These are phyloP conservation scores for Acanthosepion pharaonis DNA, from an alignment of 2,888 invertebrate genomes.

Conservation along the genomic window DNA sequence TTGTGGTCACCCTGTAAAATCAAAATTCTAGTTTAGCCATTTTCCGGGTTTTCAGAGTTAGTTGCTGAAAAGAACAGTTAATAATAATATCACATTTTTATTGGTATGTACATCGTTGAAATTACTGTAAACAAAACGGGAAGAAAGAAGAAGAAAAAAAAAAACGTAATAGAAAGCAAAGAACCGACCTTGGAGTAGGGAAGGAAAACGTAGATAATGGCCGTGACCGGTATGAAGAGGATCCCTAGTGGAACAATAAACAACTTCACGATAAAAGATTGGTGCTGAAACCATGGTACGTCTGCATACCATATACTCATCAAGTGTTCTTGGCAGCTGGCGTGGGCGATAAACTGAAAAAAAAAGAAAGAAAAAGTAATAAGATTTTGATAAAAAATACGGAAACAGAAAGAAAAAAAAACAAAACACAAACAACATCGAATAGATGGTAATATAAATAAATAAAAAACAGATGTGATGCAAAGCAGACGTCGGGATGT, in stretches of 20 bases:
- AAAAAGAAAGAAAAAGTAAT: background rate
- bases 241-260: conserved; percentile 60
- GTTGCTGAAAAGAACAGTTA: no score
- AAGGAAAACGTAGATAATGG: conserved; percentile 60
- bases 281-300: conserved; percentile 63
- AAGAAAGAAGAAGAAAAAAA: background rate
- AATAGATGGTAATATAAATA: background rate
- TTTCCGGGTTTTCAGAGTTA: no score
- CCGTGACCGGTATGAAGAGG: conserved; percentile 60
- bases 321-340: conserved; percentile 65
- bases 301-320: conserved; percentile 65
- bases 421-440: background rate
- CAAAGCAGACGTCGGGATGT: background rate
- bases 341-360: conserved; percentile 66
- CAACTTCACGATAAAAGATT: conserved; percentile 58
- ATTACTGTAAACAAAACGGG: no score
- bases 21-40: no score
- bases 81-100: background rate
- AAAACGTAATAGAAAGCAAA: background rate
- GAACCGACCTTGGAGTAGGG: conserved; percentile 59
- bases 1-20: no score
- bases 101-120: background rate
- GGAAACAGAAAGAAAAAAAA: background rate
- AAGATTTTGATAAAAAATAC: background rate
- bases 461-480: background rate